These are phyloP conservation scores for Podocnemis expansa DNA, from an alignment of 2,113 vertebrate species.

Conservation along the genomic window DNA sequence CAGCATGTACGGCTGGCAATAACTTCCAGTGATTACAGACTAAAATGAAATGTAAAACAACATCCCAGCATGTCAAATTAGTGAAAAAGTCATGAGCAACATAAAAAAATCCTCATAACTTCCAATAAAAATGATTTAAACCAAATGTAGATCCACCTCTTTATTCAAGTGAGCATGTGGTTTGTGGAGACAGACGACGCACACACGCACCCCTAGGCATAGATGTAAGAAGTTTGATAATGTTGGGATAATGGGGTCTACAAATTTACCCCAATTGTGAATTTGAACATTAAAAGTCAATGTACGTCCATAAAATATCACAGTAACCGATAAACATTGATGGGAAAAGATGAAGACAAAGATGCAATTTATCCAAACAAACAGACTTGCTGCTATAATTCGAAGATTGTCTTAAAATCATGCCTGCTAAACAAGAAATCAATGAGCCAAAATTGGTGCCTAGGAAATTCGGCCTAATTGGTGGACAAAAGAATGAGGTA, in stretches of 20 bases:
- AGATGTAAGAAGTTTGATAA: not conserved
- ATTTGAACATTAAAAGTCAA: not conserved
- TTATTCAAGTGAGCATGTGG: not conserved
- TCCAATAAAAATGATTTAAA: slow-evolving; percentile 63
- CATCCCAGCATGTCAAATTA: slow-evolving; percentile 76
- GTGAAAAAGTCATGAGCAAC: slow-evolving; percentile 35
- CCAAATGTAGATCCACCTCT: not conserved
- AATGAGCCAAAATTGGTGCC: too few relatives aligned
- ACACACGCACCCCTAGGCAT: not conserved
- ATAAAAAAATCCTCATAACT: slow-evolving; percentile 50
- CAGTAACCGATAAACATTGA: not conserved
- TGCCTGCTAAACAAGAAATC: not conserved
- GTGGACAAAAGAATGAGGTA: not conserved
- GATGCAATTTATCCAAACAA: not conserved
- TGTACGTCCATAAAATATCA: not conserved
- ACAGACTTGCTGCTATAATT: not conserved
- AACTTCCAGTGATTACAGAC: slow-evolving; percentile 75
- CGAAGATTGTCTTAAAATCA: not conserved
- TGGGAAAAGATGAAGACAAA: not conserved
- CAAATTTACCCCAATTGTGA: not conserved
- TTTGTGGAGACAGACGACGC: not conserved
- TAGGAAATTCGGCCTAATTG: too few relatives aligned
- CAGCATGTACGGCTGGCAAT: slow-evolving; percentile 63
- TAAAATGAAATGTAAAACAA: slow-evolving; percentile 74
- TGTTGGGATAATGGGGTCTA: not conserved